Evolutionary conservation across 2,797 vertebrate species (phyloP).

Genomic region (Peromyscus aztecus): DNA sequence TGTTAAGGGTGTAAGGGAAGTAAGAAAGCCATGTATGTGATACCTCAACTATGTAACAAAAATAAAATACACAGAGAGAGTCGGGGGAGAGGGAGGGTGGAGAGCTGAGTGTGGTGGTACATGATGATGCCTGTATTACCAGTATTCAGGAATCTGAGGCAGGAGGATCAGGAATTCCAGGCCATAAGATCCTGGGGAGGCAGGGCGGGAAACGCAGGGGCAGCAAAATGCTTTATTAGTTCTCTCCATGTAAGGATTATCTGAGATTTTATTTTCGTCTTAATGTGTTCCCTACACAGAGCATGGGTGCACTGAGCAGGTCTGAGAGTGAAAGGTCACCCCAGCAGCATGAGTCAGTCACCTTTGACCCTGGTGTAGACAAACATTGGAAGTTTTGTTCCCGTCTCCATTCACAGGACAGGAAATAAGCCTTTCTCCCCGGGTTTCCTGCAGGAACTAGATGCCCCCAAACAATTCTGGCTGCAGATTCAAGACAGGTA

Average conservation of each 20-base stretch:
- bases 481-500: background rate
- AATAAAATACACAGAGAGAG: background rate
- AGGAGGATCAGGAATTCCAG: background rate
- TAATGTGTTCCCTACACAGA: background rate
- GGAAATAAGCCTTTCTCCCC: conserved; percentile 49
- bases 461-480: conserved; percentile 15
- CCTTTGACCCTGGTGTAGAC: background rate
- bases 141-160: background rate
- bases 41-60: background rate
- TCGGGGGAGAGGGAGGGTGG: background rate
- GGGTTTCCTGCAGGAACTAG: conserved; percentile 30
- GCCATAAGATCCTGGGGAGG: background rate
- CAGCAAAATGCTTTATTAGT: background rate
- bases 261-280: background rate
- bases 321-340: background rate
- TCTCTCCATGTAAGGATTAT: background rate
- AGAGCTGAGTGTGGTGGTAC: background rate
- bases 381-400: background rate
- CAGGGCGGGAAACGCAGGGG: too few species aligned
- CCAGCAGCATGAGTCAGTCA: background rate
- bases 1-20: background rate
- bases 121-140: background rate
- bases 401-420: background rate
- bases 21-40: background rate
- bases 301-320: background rate